Conservation (phyloP, 2,888 invertebrate species). For the Apantesis nais region DNA sequence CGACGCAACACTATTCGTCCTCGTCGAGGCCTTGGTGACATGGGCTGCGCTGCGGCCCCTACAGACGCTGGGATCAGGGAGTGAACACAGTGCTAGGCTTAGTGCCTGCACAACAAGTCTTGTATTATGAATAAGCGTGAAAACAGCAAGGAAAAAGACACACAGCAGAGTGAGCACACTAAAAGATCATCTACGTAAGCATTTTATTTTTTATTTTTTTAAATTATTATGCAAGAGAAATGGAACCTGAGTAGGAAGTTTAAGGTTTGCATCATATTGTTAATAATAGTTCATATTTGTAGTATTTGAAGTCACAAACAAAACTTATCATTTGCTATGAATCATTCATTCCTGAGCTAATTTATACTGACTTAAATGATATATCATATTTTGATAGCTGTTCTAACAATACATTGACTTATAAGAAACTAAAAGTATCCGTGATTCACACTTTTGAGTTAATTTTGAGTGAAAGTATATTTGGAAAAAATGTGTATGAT, state of each 20-base stretch:
- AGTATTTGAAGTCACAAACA: background rate
- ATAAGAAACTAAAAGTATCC: background rate
- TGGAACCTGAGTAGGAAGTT: background rate
- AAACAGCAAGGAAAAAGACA: conserved; percentile 82
- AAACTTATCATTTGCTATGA: background rate
- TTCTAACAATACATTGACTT: background rate
- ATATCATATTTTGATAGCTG: background rate
- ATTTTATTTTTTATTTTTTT: conserved; percentile 23
- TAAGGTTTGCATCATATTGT: conserved; percentile 2
- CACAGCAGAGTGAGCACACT: conserved; percentile 79
- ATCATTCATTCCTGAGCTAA: background rate
- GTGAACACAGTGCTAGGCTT: conserved; percentile 79
- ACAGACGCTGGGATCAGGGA: conserved; percentile 78
- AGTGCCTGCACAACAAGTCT: conserved; percentile 77
- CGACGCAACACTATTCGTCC: conserved; percentile 64
- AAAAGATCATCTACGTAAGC: conserved; percentile 84
- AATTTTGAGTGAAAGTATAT: background rate
- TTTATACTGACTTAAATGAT: background rate
- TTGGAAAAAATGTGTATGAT: background rate
- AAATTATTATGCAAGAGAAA: conserved; percentile 15
- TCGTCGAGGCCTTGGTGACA: conserved; percentile 76
- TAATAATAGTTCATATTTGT: background rate
- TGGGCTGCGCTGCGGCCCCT: conserved; percentile 78
- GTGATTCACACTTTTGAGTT: background rate
- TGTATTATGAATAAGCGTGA: conserved; percentile 85